Conservation (phyloP, 2,888 invertebrate species). For the Xestia rhomboidea region DNA sequence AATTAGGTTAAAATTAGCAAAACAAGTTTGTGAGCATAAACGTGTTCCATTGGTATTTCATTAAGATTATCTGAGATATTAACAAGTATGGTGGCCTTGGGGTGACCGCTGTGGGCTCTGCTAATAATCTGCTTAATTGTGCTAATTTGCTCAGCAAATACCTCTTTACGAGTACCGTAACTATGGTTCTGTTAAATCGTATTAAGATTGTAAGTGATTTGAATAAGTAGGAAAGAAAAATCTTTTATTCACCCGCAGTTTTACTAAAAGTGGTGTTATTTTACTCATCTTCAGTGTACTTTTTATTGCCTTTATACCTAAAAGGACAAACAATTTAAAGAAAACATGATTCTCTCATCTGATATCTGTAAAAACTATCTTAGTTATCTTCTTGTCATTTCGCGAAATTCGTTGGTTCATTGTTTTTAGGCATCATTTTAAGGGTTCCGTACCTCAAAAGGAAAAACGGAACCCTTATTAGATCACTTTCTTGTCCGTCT, state of each 20-base stretch:
- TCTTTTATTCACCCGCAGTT: neutral
- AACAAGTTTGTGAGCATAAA: slow-evolving; percentile 24
- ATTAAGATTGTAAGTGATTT: slow-evolving; percentile 10
- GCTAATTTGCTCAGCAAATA: slow-evolving; percentile 60
- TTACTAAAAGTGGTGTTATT: neutral
- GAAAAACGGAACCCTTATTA: too few species aligned
- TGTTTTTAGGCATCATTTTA: too few species aligned
- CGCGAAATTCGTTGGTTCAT: too few species aligned
- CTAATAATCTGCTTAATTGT: slow-evolving; percentile 56
- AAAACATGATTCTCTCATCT: neutral
- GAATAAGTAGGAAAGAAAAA: neutral
- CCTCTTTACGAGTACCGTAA: slow-evolving; percentile 14
- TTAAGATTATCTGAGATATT: slow-evolving; percentile 61
- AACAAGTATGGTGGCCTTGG: slow-evolving; percentile 53
- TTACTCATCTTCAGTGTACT: neutral
- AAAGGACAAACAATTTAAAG: neutral
- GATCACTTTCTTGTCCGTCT: too few species aligned
- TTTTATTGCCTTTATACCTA: neutral
- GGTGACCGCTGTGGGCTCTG: slow-evolving; percentile 38
- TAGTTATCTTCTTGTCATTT: too few species aligned
- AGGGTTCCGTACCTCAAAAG: too few species aligned
- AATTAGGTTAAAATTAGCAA: slow-evolving; percentile 51
- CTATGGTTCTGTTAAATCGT: slow-evolving; percentile 41
- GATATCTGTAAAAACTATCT: neutral
- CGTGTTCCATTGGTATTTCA: slow-evolving; percentile 51